Percentiles rank a stretch among this genome's conserved stretches.
Conservation (phyloP, 2,113 vertebrate genomes). For the Rhinoderma darwinii region DNA sequence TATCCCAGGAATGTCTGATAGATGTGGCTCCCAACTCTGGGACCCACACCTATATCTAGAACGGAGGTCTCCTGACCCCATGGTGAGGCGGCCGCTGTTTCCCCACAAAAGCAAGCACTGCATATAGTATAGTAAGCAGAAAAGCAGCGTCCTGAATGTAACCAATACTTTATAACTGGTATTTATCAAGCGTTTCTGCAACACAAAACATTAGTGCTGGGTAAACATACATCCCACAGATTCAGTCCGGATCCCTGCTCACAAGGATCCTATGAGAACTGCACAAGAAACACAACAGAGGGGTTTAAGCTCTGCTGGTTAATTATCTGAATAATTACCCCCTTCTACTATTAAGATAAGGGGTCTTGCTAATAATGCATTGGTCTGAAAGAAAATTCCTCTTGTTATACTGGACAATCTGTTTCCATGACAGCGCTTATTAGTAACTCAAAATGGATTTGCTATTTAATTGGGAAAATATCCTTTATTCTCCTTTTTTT, state of each 20-base stretch:
- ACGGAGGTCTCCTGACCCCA: too few relatives aligned
- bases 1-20: too few relatives aligned
- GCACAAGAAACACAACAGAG: slow-evolving; percentile 68
- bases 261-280: slow-evolving; percentile 67
- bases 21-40: too few relatives aligned
- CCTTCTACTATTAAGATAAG: slow-evolving; percentile 52
- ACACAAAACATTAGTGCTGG: slow-evolving; percentile 2
- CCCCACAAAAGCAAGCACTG: neutral
- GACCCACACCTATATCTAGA: too few relatives aligned
- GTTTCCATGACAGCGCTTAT: slow-evolving; percentile 78
- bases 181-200: slow-evolving; percentile 5
- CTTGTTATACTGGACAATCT: slow-evolving; percentile 72
- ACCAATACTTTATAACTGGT: neutral
- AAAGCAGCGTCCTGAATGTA: neutral
- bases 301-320: slow-evolving; percentile 52
- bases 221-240: neutral
- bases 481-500: slow-evolving; percentile 57
- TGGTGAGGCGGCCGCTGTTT: too few relatives aligned
- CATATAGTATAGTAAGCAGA: neutral
- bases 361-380: slow-evolving; percentile 75
- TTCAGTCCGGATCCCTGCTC: neutral
- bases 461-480: slow-evolving; percentile 71
- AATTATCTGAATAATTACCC: slow-evolving; percentile 54
- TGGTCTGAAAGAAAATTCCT: slow-evolving; percentile 77
- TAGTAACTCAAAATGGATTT: slow-evolving; percentile 77